A percentile compares a stretch with the other conserved stretches of the same genome.
phyloP scores from a whole-genome alignment of 1,140 invertebrate genomes.

The Hestina assimilis region DNA sequence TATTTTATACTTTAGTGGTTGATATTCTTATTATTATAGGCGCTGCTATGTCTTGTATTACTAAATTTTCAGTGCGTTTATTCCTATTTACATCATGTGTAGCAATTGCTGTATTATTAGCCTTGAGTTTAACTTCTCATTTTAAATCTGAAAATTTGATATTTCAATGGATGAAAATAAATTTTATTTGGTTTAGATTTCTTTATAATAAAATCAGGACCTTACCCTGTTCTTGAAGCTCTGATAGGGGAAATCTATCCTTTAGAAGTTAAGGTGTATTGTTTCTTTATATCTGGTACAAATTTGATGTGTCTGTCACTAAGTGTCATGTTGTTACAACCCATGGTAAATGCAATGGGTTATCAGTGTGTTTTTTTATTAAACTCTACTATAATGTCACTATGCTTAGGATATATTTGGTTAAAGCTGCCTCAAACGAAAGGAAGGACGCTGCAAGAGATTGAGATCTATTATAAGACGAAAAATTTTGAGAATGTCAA shows the following conservation, averaged over 20 bases:
- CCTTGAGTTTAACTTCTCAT: no score
- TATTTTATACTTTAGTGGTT: constrained; percentile 20
- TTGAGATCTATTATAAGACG: constrained; percentile 35
- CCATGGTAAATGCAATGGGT: constrained; percentile 15
- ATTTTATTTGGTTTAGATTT: no score
- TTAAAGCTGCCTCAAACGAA: constrained; percentile 32
- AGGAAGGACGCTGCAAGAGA: constrained; percentile 35
- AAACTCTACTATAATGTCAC: constrained; percentile 11
- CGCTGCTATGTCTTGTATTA: constrained; percentile 16
- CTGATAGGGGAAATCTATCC: no score
- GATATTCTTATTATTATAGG: constrained; percentile 19
- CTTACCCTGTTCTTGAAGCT: constrained; percentile 29
- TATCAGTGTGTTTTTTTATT: constrained; percentile 33
- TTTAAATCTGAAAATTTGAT: no score
- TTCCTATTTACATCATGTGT: no score
- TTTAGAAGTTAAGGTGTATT: constrained; percentile 24
- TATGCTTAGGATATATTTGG: constrained; percentile 23
- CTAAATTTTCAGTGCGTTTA: neutral
- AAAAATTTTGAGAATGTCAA: constrained; percentile 25
- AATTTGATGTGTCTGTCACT: constrained; percentile 22
- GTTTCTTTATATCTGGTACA: constrained; percentile 19
- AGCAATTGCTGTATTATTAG: no score
- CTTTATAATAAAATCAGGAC: constrained; percentile 27
- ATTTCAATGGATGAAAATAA: no score
- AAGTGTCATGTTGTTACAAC: constrained; percentile 16